Evolutionary conservation across 2,797 vertebrate species (phyloP).

Genomic region (Sorex maritimensis): DNA sequence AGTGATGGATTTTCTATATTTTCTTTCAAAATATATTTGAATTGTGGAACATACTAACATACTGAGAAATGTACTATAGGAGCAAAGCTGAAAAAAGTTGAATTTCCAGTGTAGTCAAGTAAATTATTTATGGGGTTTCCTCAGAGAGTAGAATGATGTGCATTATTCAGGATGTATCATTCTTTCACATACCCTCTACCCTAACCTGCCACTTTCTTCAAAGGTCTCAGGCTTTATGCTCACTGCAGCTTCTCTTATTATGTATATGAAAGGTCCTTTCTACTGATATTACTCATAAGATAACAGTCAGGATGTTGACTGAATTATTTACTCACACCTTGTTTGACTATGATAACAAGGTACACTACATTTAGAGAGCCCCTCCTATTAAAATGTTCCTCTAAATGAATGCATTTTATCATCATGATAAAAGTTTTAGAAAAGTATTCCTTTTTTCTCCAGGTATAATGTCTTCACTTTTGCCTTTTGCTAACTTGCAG

Average conservation of each 20-base stretch:
- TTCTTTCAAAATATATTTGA: constrained; percentile 33
- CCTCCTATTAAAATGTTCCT: constrained; percentile 63
- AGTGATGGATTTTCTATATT: constrained; percentile 8
- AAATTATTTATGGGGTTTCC: not conserved
- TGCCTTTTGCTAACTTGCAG: not conserved
- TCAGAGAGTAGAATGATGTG: not conserved
- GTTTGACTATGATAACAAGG: constrained; percentile 22
- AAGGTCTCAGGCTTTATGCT: constrained; percentile 31
- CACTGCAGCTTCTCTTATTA: constrained; percentile 12
- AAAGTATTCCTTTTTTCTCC: constrained; percentile 45
- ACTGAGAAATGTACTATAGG: constrained; percentile 17
- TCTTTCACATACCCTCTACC: not conserved
- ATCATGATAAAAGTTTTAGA: constrained; percentile 54
- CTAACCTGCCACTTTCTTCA: not conserved
- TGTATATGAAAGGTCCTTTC: not conserved
- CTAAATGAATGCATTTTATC: constrained; percentile 54
- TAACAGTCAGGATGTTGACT: constrained; percentile 27
- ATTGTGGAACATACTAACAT: not conserved
- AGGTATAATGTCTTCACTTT: constrained; percentile 6
- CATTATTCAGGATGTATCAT: not conserved
- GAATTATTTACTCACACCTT: constrained; percentile 44
- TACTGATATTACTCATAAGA: constrained; percentile 26
- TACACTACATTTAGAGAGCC: constrained; percentile 7
- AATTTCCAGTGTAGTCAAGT: not conserved
- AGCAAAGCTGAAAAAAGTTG: constrained; percentile 55